Conservation (phyloP, 2,797 vertebrate genomes). For the Peromyscus nudipes region DNA sequence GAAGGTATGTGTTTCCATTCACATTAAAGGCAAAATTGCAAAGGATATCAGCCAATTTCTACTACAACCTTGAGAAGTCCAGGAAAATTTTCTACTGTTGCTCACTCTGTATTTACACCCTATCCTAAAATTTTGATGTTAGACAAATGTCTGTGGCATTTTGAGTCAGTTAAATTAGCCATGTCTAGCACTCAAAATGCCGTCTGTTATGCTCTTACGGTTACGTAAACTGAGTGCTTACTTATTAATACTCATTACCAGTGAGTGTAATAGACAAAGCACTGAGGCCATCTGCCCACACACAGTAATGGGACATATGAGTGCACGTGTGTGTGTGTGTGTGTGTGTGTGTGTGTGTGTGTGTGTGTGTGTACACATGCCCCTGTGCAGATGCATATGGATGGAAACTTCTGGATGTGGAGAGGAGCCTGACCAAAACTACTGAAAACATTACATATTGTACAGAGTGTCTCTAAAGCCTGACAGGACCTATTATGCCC, state of each 20-base stretch:
- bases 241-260: slow-evolving; percentile 36
- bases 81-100: slow-evolving; percentile 44
- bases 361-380: too few species aligned
- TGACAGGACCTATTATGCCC: not conserved
- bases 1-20: slow-evolving; percentile 72
- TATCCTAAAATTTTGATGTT: slow-evolving; percentile 49
- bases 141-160: slow-evolving; percentile 16
- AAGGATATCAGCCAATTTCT: slow-evolving; percentile 47
- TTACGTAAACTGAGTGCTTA: not conserved
- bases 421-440: not conserved
- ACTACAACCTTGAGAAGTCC: slow-evolving; percentile 50
- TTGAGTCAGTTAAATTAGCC: slow-evolving; percentile 49
- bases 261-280: not conserved
- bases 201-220: not conserved
- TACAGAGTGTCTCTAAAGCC: not conserved
- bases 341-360: too few species aligned
- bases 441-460: not conserved
- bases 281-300: not conserved
- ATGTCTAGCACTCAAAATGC: slow-evolving; percentile 34
- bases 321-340: accelerated
- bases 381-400: not conserved
- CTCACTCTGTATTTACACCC: slow-evolving; percentile 36
- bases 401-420: not conserved
- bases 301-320: not conserved
- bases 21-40: slow-evolving; percentile 64